Conservation (phyloP, 2,888 invertebrate species). For the Spilarctia lutea region DNA sequence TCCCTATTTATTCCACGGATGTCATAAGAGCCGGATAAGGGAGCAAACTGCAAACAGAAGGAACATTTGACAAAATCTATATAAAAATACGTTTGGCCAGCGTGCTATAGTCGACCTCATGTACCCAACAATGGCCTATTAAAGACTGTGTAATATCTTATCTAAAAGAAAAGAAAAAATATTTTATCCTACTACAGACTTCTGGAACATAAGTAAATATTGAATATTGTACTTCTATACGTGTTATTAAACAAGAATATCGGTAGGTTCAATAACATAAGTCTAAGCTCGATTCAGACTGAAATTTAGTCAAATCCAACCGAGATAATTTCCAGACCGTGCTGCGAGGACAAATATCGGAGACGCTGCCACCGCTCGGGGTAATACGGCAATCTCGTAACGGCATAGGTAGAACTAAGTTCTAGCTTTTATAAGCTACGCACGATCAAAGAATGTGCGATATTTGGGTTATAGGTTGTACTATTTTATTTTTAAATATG, state of each 20-base stretch:
- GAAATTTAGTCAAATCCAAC: slow-evolving; percentile 25
- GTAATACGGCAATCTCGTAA: slow-evolving; percentile 45
- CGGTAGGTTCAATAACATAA: neutral
- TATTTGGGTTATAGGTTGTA: neutral
- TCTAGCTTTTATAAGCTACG: neutral
- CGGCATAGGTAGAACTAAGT: slow-evolving; percentile 21
- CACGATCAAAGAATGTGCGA: slow-evolving; percentile 8
- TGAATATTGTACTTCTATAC: neutral
- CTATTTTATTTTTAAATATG: neutral
- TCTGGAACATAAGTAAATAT: neutral
- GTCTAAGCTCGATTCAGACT: slow-evolving; percentile 16
- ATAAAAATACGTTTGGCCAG: too few species aligned
- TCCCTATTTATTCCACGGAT: too few species aligned
- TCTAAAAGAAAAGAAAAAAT: too few species aligned
- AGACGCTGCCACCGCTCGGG: slow-evolving; percentile 22
- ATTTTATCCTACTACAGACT: neutral
- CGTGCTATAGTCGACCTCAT: too few species aligned
- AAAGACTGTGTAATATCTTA: too few species aligned
- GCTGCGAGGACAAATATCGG: slow-evolving; percentile 19
- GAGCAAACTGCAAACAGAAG: too few species aligned
- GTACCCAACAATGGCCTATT: too few species aligned
- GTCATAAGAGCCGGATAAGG: too few species aligned
- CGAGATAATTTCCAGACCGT: slow-evolving; percentile 27
- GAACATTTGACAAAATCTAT: too few species aligned
- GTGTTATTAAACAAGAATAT: neutral